Evolutionary conservation across 2,888 invertebrate species (phyloP).

Genomic region (Zootermopsis nevadensis): DNA sequence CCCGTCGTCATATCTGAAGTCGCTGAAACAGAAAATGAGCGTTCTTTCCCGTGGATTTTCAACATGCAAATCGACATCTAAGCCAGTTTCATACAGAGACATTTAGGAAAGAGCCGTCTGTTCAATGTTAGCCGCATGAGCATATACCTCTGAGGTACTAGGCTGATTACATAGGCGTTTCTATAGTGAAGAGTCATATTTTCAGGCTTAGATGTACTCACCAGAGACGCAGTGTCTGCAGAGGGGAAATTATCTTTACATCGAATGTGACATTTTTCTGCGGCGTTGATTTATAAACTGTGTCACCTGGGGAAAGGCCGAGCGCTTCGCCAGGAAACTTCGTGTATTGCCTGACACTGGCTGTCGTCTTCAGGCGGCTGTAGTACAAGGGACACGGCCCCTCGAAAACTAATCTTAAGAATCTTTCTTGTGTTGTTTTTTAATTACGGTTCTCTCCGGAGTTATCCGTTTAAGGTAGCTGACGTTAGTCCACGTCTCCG

Average conservation of each 20-base stretch:
- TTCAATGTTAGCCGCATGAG: no score
- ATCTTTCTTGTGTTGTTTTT: neutral
- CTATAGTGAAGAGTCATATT: no score
- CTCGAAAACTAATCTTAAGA: neutral
- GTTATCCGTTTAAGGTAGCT: neutral
- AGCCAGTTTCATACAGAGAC: neutral
- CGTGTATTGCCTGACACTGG: neutral
- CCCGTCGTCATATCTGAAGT: no score
- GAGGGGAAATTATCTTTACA: no score
- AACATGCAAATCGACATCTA: neutral
- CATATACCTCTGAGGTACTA: no score
- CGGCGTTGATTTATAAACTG: neutral
- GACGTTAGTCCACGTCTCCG: neutral
- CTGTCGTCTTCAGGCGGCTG: no score
- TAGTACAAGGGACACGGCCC: no score
- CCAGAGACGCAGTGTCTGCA: no score
- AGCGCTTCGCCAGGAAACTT: neutral
- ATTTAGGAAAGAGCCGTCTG: no score
- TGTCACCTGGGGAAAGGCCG: neutral
- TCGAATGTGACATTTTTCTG: neutral
- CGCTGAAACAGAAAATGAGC: no score
- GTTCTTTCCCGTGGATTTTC: neutral
- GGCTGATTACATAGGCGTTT: no score
- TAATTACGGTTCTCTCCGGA: neutral
- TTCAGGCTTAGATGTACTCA: no score